Percentiles rank a stretch among this genome's conserved stretches.
Evolutionary conservation across 2,797 vertebrate genomes (phyloP).

Genomic region (Aldrovandia affinis): DNA sequence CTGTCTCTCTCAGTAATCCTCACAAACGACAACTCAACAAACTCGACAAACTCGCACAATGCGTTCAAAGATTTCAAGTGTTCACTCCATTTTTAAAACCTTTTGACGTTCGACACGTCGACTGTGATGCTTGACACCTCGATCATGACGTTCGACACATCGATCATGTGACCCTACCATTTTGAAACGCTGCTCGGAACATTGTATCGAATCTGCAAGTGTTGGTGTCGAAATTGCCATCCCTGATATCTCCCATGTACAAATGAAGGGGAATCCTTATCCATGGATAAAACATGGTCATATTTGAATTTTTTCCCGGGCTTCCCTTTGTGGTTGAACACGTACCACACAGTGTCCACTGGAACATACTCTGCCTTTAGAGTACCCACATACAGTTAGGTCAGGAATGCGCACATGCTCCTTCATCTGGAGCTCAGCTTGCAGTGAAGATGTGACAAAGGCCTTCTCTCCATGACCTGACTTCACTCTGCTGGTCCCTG

Average conservation of each 20-base stretch:
- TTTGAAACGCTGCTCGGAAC: no score
- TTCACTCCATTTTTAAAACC: no score
- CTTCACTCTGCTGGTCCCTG: neutral
- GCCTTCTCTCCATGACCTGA: neutral
- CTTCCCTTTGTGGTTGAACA: neutral
- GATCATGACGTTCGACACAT: no score
- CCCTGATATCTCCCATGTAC: neutral
- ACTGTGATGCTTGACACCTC: no score
- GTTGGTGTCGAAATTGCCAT: no score
- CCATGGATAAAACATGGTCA: neutral
- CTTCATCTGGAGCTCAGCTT: neutral
- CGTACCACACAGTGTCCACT: neutral
- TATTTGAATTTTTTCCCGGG: neutral
- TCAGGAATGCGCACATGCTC: neutral
- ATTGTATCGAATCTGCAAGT: no score
- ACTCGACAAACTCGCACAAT: no score
- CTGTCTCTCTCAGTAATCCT: no score
- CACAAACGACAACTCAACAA: no score
- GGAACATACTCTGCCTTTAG: neutral
- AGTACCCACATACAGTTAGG: neutral
- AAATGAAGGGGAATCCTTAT: neutral
- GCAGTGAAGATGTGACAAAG: neutral
- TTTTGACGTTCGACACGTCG: no score
- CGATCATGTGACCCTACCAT: no score
- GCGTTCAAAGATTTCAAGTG: no score